Evolutionary conservation across 2,113 vertebrate species (phyloP).

Genomic region (Nothoprocta perdicaria): DNA sequence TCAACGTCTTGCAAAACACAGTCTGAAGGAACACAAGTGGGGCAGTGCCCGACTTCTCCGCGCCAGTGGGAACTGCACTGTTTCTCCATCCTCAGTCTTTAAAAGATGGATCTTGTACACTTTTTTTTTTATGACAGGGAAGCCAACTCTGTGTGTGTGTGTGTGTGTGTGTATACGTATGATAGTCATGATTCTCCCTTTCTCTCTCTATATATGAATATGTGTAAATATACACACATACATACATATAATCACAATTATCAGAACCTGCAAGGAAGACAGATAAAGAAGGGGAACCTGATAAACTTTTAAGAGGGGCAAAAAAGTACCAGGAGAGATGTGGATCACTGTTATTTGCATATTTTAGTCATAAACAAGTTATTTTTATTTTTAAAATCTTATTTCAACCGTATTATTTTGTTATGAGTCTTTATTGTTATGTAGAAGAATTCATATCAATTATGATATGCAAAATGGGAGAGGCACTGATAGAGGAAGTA

Average conservation of each 20-base stretch:
- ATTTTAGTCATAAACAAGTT: background rate
- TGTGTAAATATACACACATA: too few relatives aligned
- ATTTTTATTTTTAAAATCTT: background rate
- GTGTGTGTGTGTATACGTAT: too few relatives aligned
- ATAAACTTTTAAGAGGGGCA: background rate
- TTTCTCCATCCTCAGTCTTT: background rate
- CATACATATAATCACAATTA: background rate
- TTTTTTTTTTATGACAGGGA: background rate
- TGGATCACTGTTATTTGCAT: background rate
- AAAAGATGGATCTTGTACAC: background rate
- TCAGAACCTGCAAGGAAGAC: background rate
- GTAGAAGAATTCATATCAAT: background rate
- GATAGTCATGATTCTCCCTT: too few relatives aligned
- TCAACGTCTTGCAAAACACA: background rate
- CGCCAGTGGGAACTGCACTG: background rate
- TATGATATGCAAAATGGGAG: background rate
- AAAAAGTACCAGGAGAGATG: background rate
- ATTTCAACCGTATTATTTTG: background rate
- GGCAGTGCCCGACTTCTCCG: background rate
- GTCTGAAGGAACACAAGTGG: background rate
- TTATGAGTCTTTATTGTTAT: background rate
- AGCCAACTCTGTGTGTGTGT: background rate
- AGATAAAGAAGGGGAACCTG: background rate
- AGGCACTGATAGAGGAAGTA: background rate
- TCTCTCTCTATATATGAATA: too few relatives aligned